Evolutionary conservation across 2,888 invertebrate genomes (phyloP), one percentile per base, ranked within the genome.

Genomic region (Rotaria magnacalcarata): DNA sequence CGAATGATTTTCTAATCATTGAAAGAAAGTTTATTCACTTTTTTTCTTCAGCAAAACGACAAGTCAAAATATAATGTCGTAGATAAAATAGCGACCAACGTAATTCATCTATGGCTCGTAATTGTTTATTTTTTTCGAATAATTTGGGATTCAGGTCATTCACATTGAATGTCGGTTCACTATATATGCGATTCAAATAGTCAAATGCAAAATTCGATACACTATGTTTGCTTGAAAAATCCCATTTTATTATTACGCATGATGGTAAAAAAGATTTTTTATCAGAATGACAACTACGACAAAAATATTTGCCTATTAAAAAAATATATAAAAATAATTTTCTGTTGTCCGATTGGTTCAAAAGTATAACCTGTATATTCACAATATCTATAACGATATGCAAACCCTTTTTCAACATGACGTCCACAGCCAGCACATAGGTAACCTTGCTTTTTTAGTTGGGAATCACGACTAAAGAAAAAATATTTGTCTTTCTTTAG

Each of bases 271-370:
- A 91, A 8, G 94, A 93, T 87, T 94, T 92, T 89, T 94, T 94
- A 90, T 95, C 94, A 47, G 94, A 93, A 91, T 96, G 95, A 90
- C 96, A 96, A 84, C 94, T 94, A 21, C 95, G 94, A 89, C 96
- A 96, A 91, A 95, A 95, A 91, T 94, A 95, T 89, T 95, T 93
- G 19, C 95, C 95, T 87, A 95, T 4, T 50, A 47, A 11, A n/a
- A 11, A 10, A 6, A 19, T 7, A 19, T 11, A 41, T 19, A n/a
- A 52, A 54, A 54, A 54, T 0, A 54, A 19, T 54, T 21, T 19
- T 54, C 21, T 54, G 19, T 54, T 54, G 19, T 19, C 21, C 21
- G 3, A 19, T 21, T 21, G 34, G 21, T 24, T 56, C 4, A 2
- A 56, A 56, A 24, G 1, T 16, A 27, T 67, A 11, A 67, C 67